Evolutionary conservation across 2,888 invertebrate species (phyloP), one percentile per base, ranked within the genome.

Genomic region (Zonitis immaculata): DNA sequence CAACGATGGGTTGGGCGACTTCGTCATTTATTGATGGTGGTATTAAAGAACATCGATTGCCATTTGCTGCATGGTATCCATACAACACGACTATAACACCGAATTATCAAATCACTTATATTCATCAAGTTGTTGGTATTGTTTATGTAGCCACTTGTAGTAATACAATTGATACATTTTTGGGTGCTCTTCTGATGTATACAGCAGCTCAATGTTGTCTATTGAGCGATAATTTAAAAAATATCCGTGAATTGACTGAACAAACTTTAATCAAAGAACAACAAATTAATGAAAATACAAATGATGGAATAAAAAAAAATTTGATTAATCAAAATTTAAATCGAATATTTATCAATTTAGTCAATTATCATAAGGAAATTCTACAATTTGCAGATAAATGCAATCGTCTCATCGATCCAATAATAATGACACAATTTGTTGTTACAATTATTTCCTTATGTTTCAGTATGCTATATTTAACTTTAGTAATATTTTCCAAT

Each of bases 1-100:
- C 49, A 3, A 11, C 20, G 6, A 43, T 47, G 7, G 27, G 48
- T 7, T 20, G 59, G 20, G 14, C 26, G 1, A 49, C 35, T 14
- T 45, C 2, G 8, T 57, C 62, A 25, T 16, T 59, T 5, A 46
- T 61, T 27, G 48, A 53, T 35, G 16, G 16, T 8, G 3, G 8
- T 26, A 32, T 14, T 42, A n/a, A 11, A 47, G 42, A 39, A 47
- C 11, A 42, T 6, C 35, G 44, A 16, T 28, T 59, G 28, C 54
- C 55, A 14, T 42, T 51, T 27, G 20, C 22, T 20, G 50, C 60
- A 6, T 63, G 62, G 64, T 64, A 58, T 50, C 64, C 64, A 5
- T 55, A 59, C 12, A 43, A 61, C 12, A 32, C 51, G 5, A 35
- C 47, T 3, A 26, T 16, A 9, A 25, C 49, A 9, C 52, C 57